Evolutionary conservation across 35 echinoderm and acorn worm genomes (phyloP), one percentile per base, ranked within the genome.

Genomic region (Patiria miniata): DNA sequence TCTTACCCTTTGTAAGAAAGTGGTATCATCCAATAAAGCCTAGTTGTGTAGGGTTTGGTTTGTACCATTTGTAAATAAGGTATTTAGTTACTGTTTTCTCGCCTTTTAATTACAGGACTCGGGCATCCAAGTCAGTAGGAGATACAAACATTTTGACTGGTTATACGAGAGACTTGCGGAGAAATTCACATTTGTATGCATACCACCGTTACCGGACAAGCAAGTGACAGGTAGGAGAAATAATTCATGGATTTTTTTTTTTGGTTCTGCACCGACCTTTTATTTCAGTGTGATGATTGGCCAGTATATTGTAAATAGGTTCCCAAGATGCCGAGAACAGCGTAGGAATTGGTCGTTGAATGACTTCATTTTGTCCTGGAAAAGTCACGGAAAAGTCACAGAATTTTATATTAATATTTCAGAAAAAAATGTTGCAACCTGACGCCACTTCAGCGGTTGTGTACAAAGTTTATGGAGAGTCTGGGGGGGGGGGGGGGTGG

Each of bases 121-220:
- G 4, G 89, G 92, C 37, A 99, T 99, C 52, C 92, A 88, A 83
- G 96, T 99, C 9, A 99, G 96, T 61, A 51, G 96, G 39, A 88
- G 96, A 80, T 99, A 99, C 61, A 99, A 99, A 84, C 96, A 99
- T 44, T 99, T 99, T 90, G 96, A 99, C 84, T 99, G 96, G 96
- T 78, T 99, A 15, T 99, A 99, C 34, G 92, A 94, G 26, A 89
- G 96, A 55, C 80, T 99, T 61, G 85, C 81, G 38, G 86, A 94
- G 8, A 99, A 99, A 32, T 99, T 92, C 77, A 93, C 90, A 39
- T 83, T 90, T 16, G 92, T 99, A 22, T 86, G 85, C 61, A 90
- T 99, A 68, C 96, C 96, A 21, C 92, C 93, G 34, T 89, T 99
- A 40, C 96, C 96, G 92, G 96, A 99, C 44, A 99, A 99, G 80